Evolutionary conservation across 2,113 vertebrate species (phyloP), one percentile per base, ranked within the genome.

Genomic region (Calyptomena viridis): DNA sequence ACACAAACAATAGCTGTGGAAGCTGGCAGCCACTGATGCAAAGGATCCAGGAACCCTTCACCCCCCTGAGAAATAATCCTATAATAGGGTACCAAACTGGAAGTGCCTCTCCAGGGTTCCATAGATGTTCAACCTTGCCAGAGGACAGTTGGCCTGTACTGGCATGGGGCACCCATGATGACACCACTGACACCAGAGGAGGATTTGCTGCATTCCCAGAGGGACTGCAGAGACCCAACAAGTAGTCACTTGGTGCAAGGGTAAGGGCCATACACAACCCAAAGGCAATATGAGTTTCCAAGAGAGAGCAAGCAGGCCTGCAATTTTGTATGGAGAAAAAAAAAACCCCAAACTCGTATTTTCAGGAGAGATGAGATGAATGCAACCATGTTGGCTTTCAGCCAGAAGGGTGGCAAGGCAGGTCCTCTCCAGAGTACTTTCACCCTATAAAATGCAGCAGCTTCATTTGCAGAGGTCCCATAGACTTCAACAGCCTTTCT

Each of bases 261-360:
- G 19, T 40, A 8, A 16, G 17, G 30, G 15, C 19, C 31, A 39
- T 77, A 28, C 1, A 4, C 0, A 0, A 46, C 25, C 30, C 24
- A 12, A 82, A 30, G 30, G 39, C 62, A 82, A 76, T 28, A 18
- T 0, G 0, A 92, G 27, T 27, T 93, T 90, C 79, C 58, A 90
- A 27, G 4, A 19, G 33, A 31, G 44, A 76, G 20, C 64, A 74
- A 64, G 35, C 19, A 90, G 58, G 27, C 44, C 44, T 85, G 58
- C 23, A 68, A 35, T 30, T 78, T 6, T 59, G 12, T 18, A 67
- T 17, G 24, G n/a, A 74, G 18, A 28, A 91, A 83, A 78, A 21
- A 12, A 21, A 58, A 37, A 12, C 5, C 24, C 39, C 14, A 22
- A 21, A 24, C 28, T 14, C 0, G 2, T 27, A 47, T 76, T 90